Conservation (phyloP, 2,797 vertebrate species). For the Podargus strigoides region DNA sequence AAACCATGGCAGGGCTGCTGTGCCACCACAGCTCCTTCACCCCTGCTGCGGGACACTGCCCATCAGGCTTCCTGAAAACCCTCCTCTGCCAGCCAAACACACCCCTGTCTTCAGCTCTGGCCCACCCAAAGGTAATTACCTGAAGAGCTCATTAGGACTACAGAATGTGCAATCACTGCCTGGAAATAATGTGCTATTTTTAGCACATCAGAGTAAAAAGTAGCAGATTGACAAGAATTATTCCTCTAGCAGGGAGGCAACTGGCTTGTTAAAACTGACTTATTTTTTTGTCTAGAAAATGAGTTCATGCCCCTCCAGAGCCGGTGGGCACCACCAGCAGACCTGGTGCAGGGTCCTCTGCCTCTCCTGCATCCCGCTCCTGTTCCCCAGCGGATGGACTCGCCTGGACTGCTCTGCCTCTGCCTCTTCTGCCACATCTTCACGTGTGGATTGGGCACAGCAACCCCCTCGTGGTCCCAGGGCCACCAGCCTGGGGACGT, state of each 20-base stretch:
- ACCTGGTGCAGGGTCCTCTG: not conserved
- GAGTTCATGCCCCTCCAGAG: not conserved
- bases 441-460: fast-evolving
- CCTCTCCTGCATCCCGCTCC: fast-evolving
- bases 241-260: not conserved
- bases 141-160: not conserved
- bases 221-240: not conserved
- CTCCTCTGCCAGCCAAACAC: not conserved
- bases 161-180: conserved; percentile 41
- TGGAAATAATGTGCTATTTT: conserved; percentile 27
- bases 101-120: not conserved
- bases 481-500: not conserved
- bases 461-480: not conserved
- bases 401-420: not conserved
- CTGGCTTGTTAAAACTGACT: fast-evolving
- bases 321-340: not conserved
- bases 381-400: not conserved
- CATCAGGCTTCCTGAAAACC: not conserved
- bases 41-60: fast-evolving
- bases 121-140: conserved; percentile 44
- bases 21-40: fast-evolving
- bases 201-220: not conserved
- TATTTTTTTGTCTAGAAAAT: fast-evolving
- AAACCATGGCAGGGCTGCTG: fast-evolving
- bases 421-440: not conserved